These are phyloP conservation scores for Drosophila birchii DNA, from an alignment of 2,888 invertebrate genomes.

Conservation along the genomic window DNA sequence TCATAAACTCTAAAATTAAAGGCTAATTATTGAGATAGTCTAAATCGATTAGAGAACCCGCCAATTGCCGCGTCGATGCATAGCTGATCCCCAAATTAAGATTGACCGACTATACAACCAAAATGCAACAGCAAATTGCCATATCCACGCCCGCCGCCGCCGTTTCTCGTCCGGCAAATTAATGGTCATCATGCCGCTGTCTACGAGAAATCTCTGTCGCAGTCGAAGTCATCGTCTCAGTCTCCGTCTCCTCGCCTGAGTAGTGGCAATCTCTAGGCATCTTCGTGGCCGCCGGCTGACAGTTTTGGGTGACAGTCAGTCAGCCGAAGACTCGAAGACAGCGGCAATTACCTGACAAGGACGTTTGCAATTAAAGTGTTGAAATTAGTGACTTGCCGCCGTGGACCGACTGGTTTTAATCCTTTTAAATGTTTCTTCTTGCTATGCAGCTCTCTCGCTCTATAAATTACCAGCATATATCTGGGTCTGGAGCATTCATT, in stretches of 20 bases:
- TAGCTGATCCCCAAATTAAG: constrained; percentile 36
- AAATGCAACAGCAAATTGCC: constrained; percentile 7
- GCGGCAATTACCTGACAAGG: constrained; percentile 41
- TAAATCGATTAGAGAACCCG: not conserved
- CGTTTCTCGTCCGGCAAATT: constrained; percentile 29
- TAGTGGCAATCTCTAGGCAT: constrained; percentile 4
- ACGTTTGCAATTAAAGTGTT: constrained; percentile 53
- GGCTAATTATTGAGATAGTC: not conserved
- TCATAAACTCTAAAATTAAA: not conserved
- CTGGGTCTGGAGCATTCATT: constrained; percentile 7
- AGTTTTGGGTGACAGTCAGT: constrained; percentile 39
- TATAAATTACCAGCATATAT: not conserved
- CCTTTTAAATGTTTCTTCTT: constrained; percentile 45
- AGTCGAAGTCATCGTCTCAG: constrained; percentile 6
- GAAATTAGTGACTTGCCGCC: constrained; percentile 48
- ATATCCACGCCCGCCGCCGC: constrained; percentile 24
- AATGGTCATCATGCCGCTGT: constrained; percentile 39
- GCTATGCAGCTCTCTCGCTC: not conserved
- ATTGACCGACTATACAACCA: not conserved
- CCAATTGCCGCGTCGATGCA: not conserved
- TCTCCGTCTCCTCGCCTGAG: not conserved
- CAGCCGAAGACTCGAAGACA: constrained; percentile 25
- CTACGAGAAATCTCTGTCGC: constrained; percentile 19
- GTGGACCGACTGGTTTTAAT: constrained; percentile 46
- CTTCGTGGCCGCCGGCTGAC: constrained; percentile 13